Evolutionary conservation across 2,113 vertebrate species (phyloP).

Genomic region (Mastomys coucha): DNA sequence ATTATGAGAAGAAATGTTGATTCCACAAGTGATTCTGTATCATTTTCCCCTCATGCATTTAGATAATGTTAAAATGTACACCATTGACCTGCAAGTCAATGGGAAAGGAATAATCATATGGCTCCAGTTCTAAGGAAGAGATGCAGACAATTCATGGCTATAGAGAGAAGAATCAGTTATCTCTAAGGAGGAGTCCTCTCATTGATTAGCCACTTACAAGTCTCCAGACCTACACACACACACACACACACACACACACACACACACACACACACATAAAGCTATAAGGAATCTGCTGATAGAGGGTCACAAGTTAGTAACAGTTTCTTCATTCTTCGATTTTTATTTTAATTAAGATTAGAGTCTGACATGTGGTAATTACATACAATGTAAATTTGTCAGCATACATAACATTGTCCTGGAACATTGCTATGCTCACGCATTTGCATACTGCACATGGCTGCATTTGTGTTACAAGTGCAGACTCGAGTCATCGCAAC

Average conservation of each 20-base stretch:
- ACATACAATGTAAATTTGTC: neutral
- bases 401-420: neutral
- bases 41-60: neutral
- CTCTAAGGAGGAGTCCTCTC: neutral
- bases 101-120: neutral
- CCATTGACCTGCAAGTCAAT: accelerated
- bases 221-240: neutral
- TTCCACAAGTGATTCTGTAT: neutral
- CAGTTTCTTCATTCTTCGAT: neutral
- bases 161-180: neutral
- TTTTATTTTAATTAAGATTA: neutral
- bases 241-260: neutral
- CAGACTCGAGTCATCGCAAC: neutral
- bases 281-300: neutral
- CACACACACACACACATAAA: neutral
- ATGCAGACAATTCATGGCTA: neutral
- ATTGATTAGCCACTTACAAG: neutral
- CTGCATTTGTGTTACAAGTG: neutral
- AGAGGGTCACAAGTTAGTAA: neutral
- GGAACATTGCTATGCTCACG: accelerated
- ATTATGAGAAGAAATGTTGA: neutral
- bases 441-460: neutral
- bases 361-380: neutral
- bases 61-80: neutral
- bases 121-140: neutral